Evolutionary conservation across 2,113 vertebrate genomes (phyloP).

Genomic region (Puffinus mauretanicus): DNA sequence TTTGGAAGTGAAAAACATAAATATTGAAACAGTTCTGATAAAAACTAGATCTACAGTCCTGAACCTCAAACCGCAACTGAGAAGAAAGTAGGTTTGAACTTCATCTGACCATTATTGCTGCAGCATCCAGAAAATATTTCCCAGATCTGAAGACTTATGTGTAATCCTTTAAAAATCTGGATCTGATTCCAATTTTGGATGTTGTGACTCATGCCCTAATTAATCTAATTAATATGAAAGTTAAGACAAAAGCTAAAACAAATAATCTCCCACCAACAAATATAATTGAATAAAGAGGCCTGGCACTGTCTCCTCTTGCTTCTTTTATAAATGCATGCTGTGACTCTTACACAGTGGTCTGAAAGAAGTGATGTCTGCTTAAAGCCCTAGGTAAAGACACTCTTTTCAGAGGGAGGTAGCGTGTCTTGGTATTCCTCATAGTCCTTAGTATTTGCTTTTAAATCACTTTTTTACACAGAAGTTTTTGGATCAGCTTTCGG

Average conservation of each 20-base stretch:
- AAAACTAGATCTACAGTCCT: background rate
- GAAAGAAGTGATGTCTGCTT: background rate
- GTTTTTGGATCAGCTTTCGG: background rate
- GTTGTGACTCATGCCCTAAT: background rate
- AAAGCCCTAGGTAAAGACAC: background rate
- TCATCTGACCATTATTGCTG: background rate
- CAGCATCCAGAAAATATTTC: background rate
- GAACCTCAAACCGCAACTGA: background rate
- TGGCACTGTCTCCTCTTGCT: background rate
- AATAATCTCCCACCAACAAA: background rate
- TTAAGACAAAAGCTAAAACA: background rate
- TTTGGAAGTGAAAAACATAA: accelerated
- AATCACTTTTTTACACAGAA: background rate
- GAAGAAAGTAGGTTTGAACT: background rate
- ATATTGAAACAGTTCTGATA: background rate
- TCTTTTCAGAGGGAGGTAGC: background rate
- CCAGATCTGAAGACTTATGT: background rate
- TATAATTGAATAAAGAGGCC: background rate
- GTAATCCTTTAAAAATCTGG: background rate
- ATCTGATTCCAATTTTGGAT: background rate
- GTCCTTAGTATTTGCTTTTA: background rate
- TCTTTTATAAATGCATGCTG: background rate
- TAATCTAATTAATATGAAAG: background rate
- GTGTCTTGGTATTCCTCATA: background rate
- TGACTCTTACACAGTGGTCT: background rate